Evolutionary conservation across 2,113 vertebrate species (phyloP), one percentile per base, ranked within the genome.

Genomic region (Rousettus leschenaultii): DNA sequence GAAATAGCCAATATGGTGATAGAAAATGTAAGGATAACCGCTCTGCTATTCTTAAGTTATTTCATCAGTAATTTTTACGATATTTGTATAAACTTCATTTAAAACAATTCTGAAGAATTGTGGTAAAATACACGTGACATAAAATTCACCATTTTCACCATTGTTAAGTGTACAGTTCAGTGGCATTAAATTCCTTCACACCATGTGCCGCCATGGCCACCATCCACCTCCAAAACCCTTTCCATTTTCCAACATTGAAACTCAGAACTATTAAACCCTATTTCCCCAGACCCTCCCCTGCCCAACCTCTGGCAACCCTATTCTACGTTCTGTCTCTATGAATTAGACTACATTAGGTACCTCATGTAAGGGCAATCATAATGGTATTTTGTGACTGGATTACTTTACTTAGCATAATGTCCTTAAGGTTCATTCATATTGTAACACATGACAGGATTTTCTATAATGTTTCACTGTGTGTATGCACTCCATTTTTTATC

Each of bases 21-120:
- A 84, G 16, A 15, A 97, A 97, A 96, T 55, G 63, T n/a, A 97
- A 96, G 90, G 63, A 94, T 95, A 86, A 21, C 78, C 33, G 59
- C 70, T 53, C 74, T 95, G 77, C 70, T 97, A 74, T 90, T 97
- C 86, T 96, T 70, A 95, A 93, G 57, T 93, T 63, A 78, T 80
- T 96, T 93, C 66, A 48, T 95, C 90, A 80, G 61, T 83, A 93
- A 45, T 96, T 82, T 96, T 92, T 94, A 91, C 28, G 68, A 12
- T 43, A 38, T 88, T 89, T 65, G 96, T 82, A 97, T 7, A 96
- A 96, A 90, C 22, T 70, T 94, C 15, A 92, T 18, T 33, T 94
- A 55, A 40, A 55, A 85, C 38, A 51, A 35, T 12, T 63, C 90
- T 66, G 68, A 8, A 7, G 57, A 35, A 19, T 51, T 68, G 30